Evolutionary conservation across 2,888 invertebrate genomes (phyloP).

Genomic region (Athripsodes cinereus): DNA sequence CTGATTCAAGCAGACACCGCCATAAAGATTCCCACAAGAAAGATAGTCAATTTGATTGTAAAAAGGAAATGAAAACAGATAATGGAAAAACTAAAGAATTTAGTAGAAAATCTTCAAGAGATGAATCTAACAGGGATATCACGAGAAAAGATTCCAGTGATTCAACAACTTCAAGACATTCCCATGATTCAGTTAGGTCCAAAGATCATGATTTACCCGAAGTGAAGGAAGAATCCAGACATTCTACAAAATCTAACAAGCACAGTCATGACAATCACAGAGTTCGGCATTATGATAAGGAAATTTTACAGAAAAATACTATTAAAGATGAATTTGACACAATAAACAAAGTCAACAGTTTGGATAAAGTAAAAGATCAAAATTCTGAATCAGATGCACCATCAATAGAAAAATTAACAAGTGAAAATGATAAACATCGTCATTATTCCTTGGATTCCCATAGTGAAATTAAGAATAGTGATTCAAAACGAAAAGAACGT

Average conservation of each 20-base stretch:
- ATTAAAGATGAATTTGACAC: slow-evolving; percentile 30
- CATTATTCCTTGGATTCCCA: slow-evolving; percentile 48
- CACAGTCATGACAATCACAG: slow-evolving; percentile 43
- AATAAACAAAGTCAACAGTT: slow-evolving; percentile 33
- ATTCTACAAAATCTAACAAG: slow-evolving; percentile 37
- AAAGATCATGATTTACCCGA: slow-evolving; percentile 41
- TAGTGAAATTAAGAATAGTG: slow-evolving; percentile 32
- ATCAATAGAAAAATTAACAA: slow-evolving; percentile 35
- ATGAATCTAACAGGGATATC: slow-evolving; percentile 42
- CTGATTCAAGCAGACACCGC: slow-evolving; percentile 25
- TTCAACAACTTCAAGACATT: slow-evolving; percentile 44
- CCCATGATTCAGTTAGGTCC: slow-evolving; percentile 42
- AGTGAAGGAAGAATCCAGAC: slow-evolving; percentile 39
- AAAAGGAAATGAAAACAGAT: slow-evolving; percentile 38
- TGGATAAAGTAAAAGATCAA: slow-evolving; percentile 49
- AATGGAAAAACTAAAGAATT: slow-evolving; percentile 34
- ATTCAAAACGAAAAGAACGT: slow-evolving; percentile 54
- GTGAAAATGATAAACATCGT: slow-evolving; percentile 41
- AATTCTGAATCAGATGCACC: slow-evolving; percentile 30
- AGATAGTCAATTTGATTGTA: slow-evolving; percentile 35
- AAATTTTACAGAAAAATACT: slow-evolving; percentile 32
- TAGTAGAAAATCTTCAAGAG: slow-evolving; percentile 39
- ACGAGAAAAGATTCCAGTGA: slow-evolving; percentile 49
- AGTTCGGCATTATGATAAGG: slow-evolving; percentile 49
- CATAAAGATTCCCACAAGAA: slow-evolving; percentile 45